These are phyloP conservation scores for Uromys caudimaculatus DNA, from an alignment of 2,797 vertebrate species.

Conservation along the genomic window DNA sequence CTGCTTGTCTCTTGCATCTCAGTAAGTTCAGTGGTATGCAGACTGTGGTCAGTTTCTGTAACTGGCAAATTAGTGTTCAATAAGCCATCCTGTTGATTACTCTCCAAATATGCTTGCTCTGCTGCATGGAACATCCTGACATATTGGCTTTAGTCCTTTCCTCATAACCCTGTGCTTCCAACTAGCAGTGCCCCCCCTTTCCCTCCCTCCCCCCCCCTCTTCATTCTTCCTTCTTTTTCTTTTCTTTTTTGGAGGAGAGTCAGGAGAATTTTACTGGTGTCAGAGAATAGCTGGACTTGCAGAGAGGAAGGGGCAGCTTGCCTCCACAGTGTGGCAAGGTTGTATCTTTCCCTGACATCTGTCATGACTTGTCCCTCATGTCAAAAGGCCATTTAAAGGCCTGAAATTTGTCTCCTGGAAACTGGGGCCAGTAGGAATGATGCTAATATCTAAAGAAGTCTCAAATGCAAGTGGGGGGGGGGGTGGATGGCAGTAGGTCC, in stretches of 20 bases:
- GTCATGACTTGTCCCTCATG: not conserved
- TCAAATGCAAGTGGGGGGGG: not conserved
- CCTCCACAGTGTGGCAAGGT: not conserved
- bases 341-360: not conserved
- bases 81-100: not conserved
- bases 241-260: not conserved
- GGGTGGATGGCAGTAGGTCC: not conserved
- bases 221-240: not conserved
- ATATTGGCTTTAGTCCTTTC: not conserved
- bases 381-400: not conserved
- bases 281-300: not conserved
- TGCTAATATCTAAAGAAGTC: not conserved
- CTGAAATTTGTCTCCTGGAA: not conserved
- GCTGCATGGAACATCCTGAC: not conserved
- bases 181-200: not conserved
- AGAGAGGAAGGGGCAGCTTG: not conserved
- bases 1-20: constrained; percentile 15
- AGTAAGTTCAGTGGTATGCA: not conserved
- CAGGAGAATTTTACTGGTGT: not conserved
- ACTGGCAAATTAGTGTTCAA: constrained; percentile 40
- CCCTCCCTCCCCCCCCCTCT: not conserved
- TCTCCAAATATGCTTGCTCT: constrained; percentile 17
- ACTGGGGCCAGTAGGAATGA: not conserved
- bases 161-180: not conserved
- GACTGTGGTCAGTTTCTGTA: not conserved